Base-by-base conservation (phyloP, 2,113 vertebrate species). In the Melanerpes formicivorus region DNA sequence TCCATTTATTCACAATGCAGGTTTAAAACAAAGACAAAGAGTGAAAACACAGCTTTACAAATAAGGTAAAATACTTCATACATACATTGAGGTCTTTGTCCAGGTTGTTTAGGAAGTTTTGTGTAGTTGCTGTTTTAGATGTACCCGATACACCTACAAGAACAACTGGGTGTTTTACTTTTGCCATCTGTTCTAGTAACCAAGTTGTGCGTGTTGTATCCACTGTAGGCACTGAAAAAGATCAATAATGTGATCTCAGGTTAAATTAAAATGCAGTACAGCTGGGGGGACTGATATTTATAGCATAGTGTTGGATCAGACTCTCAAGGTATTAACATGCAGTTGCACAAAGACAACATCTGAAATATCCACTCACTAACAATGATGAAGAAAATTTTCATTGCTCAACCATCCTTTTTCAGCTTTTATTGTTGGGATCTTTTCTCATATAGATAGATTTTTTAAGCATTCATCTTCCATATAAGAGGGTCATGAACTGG, bases 61-160 rank as follows among this genome's bases (percentile, higher is more conserved):
- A 69, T 13, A 67, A 50, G 9, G 23, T 7, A 88, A 71, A 88
- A 72, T 5, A 17, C 14, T n/a, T 91, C 60, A 59, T 84, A 96
- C 98, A 72, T 90, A 99, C 99, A 2, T 94, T 97, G 15, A 88
- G 80, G 11, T 99, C 98, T 71, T 94, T 84, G 55, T 97, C 96
- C 26, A 99, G 96, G n/a, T 97, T 98, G 88, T 95, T 99, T 17
- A 99, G 97, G 95, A 99, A 99, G 96, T 98, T 99, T 92, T 98
- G 98, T 74, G 99, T 98, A 3, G 99, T 99, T 60, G 99, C 98
- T 14, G 99, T 99, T 96, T 99, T 99, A 29, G 99, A 99, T 30
- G 99, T 99, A 27, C 99, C 99, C 1, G 98, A 99, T 95, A 99
- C 99, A 65, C 99, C 99, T 17, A 99, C 99, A n/a, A 99, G 97